These are phyloP conservation scores for Salminus brasiliensis DNA, from an alignment of 2,113 vertebrate species.

Conservation along the genomic window DNA sequence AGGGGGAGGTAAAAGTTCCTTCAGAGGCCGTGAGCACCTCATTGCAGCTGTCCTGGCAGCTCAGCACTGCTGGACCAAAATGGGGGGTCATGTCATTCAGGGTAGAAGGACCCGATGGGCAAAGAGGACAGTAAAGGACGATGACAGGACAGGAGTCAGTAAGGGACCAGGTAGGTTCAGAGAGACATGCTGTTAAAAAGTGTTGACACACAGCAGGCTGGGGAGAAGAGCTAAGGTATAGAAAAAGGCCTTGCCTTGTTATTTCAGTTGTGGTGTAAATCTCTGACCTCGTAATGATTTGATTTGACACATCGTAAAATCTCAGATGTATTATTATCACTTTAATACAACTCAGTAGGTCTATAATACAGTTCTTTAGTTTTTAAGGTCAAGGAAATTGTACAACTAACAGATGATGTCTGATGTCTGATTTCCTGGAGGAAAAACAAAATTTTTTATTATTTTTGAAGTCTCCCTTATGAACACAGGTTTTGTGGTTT, in stretches of 20 bases:
- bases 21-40: constrained; percentile 75
- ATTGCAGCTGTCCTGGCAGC: constrained; percentile 83
- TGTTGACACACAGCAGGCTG: constrained; percentile 11
- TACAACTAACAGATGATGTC: too few species aligned
- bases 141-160: constrained; percentile 20
- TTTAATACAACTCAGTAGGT: too few species aligned
- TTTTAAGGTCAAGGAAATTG: too few species aligned
- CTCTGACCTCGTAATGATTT: too few species aligned
- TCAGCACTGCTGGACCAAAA: constrained; percentile 72
- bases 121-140: constrained; percentile 31
- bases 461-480: too few species aligned
- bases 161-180: constrained; percentile 11
- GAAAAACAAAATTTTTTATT: too few species aligned
- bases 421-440: too few species aligned
- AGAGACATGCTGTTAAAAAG: constrained; percentile 23
- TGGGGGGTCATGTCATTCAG: constrained; percentile 37
- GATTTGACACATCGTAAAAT: too few species aligned
- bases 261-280: neutral
- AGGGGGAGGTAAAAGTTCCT: constrained; percentile 88
- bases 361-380: too few species aligned
- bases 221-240: neutral
- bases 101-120: constrained; percentile 19
- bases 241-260: neutral
- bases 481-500: too few species aligned
- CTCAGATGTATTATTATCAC: too few species aligned